Evolutionary conservation across 92 coral and sea anemone species (phyloP).

Genomic region (Chrysogorgia sp.): DNA sequence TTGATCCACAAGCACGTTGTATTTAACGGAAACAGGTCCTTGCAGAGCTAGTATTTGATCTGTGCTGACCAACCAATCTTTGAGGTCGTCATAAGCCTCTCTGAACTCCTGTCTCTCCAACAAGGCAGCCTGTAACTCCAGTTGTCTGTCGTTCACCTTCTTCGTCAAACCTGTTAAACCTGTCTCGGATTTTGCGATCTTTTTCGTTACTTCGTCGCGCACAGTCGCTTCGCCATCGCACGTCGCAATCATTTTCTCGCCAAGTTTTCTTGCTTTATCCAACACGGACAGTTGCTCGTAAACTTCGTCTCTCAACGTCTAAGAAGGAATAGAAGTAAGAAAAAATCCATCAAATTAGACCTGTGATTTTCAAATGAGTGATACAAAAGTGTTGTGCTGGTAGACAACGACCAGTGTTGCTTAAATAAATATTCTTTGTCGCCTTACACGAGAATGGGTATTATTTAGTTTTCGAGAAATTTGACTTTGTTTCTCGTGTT

Average conservation of each 20-base stretch:
- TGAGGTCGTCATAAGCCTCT: constrained; percentile 79
- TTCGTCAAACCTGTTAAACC: constrained; percentile 69
- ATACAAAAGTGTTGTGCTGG: too few species aligned
- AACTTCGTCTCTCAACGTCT: constrained; percentile 81
- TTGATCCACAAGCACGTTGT: constrained; percentile 77
- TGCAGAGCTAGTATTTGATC: constrained; percentile 74
- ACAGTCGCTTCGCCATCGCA: constrained; percentile 72
- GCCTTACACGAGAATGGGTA: too few species aligned
- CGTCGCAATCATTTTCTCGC: constrained; percentile 71
- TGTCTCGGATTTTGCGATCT: constrained; percentile 68
- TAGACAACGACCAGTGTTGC: too few species aligned
- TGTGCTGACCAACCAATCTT: constrained; percentile 80
- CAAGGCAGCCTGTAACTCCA: constrained; percentile 75
- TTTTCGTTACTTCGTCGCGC: constrained; percentile 71
- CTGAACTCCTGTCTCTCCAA: constrained; percentile 82
- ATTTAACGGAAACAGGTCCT: constrained; percentile 90
- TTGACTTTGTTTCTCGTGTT: too few species aligned
- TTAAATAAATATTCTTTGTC: too few species aligned
- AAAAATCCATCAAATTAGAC: neutral
- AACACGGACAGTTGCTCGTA: constrained; percentile 69
- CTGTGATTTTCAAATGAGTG: too few species aligned
- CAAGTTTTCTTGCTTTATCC: constrained; percentile 80
- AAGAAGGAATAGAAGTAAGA: neutral
- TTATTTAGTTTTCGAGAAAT: too few species aligned
- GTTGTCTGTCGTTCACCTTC: constrained; percentile 72